Conservation (phyloP, 2,797 vertebrate species). For the Enoplosus armatus region DNA sequence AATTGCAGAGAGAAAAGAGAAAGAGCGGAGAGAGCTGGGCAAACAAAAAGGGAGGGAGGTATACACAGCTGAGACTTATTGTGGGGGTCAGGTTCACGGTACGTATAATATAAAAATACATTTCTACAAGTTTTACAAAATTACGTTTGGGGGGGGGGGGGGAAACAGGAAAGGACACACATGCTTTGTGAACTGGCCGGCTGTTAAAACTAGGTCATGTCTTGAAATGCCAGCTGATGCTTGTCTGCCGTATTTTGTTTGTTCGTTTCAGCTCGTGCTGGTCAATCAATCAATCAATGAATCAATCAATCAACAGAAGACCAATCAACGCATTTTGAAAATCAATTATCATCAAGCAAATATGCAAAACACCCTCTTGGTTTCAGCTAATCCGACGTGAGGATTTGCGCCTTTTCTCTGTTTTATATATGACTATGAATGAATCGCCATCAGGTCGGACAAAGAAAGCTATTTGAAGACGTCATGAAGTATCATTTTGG, state of each 20-base stretch:
- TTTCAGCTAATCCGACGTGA: no score
- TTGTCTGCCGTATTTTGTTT: no score
- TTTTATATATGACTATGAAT: not conserved
- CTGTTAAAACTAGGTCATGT: not conserved
- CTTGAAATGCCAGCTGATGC: no score
- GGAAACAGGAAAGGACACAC: no score
- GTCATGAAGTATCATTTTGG: not conserved
- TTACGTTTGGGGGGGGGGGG: no score
- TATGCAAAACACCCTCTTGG: no score
- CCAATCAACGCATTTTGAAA: no score
- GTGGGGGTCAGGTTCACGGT: not conserved
- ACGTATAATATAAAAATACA: not conserved
- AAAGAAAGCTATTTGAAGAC: not conserved
- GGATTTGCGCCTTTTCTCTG: no score
- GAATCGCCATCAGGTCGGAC: not conserved
- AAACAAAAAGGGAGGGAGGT: conserved; percentile 3
- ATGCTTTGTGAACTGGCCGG: not conserved
- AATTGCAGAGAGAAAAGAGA: not conserved
- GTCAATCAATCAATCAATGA: no score
- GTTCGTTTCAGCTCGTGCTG: not conserved
- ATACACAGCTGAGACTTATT: conserved; percentile 18
- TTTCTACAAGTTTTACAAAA: not conserved
- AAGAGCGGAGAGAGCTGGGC: not conserved
- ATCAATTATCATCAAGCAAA: no score
- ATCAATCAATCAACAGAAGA: not conserved